Conservation (phyloP, 30 jellyfish, hydroid and myxozoan species). For the Aurelia coerulea region DNA sequence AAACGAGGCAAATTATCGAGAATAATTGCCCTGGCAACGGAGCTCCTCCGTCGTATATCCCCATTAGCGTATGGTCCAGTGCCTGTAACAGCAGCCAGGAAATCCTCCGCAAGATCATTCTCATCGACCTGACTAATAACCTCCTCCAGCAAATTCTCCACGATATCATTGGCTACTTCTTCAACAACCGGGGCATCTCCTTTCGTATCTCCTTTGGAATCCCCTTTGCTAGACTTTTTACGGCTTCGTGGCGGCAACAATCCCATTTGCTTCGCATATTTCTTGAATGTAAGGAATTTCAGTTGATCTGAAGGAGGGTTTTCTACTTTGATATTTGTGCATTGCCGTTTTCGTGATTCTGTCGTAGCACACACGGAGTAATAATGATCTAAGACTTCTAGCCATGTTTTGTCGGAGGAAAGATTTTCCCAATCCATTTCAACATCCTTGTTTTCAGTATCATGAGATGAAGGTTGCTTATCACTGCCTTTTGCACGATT, state of each 20-base stretch:
- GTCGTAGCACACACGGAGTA: conserved; percentile 90
- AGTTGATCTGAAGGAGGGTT: conserved; percentile 11
- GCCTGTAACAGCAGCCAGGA: conserved; percentile 57
- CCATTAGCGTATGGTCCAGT: conserved; percentile 28
- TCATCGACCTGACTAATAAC: conserved; percentile 67
- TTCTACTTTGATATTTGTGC: conserved; percentile 62
- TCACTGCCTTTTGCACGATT: too few species aligned
- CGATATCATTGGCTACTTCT: conserved; percentile 76
- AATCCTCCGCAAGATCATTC: conserved; percentile 57
- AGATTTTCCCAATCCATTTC: conserved; percentile 74
- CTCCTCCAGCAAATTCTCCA: conserved; percentile 64
- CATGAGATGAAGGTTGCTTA: too few species aligned
- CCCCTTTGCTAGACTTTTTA: conserved; percentile 26
- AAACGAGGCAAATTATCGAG: conserved; percentile 78
- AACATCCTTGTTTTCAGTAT: background rate
- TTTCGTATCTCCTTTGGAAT: conserved; percentile 16
- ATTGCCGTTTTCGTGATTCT: conserved; percentile 48
- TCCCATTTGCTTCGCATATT: conserved; percentile 71
- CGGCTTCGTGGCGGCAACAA: conserved; percentile 49
- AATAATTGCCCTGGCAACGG: conserved; percentile 67
- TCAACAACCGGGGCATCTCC: conserved; percentile 65
- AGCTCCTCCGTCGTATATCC: conserved; percentile 60
- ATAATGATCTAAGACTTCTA: conserved; percentile 80
- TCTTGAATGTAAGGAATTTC: conserved; percentile 54
- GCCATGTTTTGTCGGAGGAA: conserved; percentile 88